Conservation (phyloP, 1,140 invertebrate species). For the Magallana angulata region DNA sequence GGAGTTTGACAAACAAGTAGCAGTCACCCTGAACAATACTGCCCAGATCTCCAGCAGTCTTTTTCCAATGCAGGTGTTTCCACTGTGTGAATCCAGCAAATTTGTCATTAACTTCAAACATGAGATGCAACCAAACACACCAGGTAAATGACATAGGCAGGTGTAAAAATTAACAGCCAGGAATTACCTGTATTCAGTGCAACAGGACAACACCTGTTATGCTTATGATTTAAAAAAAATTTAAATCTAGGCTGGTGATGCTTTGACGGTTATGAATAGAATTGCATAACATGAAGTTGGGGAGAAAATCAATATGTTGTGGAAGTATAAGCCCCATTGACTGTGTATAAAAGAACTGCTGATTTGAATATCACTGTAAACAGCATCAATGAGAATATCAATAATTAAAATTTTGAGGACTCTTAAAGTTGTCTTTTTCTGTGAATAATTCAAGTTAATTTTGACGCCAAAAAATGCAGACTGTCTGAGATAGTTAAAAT, state of each 20-base stretch:
- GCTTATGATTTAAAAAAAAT: too few relatives aligned
- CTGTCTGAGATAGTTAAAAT: neutral
- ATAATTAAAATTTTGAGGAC: neutral
- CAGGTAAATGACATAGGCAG: conserved; percentile 61
- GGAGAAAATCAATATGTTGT: conserved; percentile 2
- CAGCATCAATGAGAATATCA: neutral
- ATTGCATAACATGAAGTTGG: neutral
- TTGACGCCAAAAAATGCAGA: too few relatives aligned
- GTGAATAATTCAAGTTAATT: neutral
- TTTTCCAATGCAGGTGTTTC: conserved; percentile 76
- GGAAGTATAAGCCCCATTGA: neutral
- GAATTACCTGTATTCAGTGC: neutral
- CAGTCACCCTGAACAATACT: conserved; percentile 68
- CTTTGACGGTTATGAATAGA: neutral
- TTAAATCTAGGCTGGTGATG: neutral
- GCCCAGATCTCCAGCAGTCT: conserved; percentile 71
- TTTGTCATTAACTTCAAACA: conserved; percentile 74
- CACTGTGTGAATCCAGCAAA: conserved; percentile 71
- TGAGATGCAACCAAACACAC: conserved; percentile 67
- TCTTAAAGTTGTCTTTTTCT: neutral
- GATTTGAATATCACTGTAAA: neutral
- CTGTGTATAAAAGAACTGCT: neutral
- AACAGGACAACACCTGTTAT: neutral
- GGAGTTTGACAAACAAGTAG: conserved; percentile 72
- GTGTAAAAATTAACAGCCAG: neutral